A percentile compares a stretch with the other conserved stretches of the same genome.
Conservation (phyloP, 1,140 invertebrate species). For the Anastrepha ludens region DNA sequence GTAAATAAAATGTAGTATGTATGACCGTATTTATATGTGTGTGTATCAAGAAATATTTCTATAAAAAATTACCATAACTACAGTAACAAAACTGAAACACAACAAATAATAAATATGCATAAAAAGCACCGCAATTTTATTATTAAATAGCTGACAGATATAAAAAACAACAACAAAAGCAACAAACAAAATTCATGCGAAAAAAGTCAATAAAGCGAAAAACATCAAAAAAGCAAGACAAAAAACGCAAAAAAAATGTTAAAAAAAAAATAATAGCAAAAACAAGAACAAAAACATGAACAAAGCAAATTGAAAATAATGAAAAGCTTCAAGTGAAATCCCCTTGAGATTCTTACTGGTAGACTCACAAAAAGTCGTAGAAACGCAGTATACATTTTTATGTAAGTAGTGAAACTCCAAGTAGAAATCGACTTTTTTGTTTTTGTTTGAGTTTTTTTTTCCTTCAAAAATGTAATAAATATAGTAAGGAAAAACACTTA, state of each 20-base stretch:
- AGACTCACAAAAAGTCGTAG: constrained; percentile 13
- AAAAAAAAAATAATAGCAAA: not conserved
- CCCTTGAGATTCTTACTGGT: constrained; percentile 35
- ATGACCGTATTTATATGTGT: not conserved
- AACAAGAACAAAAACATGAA: not conserved
- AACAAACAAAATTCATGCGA: not conserved
- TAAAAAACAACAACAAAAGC: constrained; percentile 16
- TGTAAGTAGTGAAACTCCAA: not conserved
- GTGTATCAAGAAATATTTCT: constrained; percentile 8
- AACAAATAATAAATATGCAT: constrained; percentile 29
- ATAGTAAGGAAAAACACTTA: not conserved
- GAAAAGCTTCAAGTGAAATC: constrained; percentile 42
- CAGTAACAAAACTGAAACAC: constrained; percentile 9
- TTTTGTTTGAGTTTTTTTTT: not conserved
- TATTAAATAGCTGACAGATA: constrained; percentile 31
- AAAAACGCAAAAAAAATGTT: not conserved
- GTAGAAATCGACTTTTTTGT: constrained; percentile 9
- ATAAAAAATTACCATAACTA: constrained; percentile 40
- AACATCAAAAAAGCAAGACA: not conserved
- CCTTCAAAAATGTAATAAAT: constrained; percentile 23
- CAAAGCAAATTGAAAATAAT: constrained; percentile 49
- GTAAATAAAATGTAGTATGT: not conserved
- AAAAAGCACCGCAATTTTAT: constrained; percentile 42
- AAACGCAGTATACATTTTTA: not conserved
- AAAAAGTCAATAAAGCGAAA: constrained; percentile 25